Base-by-base conservation (phyloP, 1,140 invertebrate species). In the Saxidomus purpurata region DNA sequence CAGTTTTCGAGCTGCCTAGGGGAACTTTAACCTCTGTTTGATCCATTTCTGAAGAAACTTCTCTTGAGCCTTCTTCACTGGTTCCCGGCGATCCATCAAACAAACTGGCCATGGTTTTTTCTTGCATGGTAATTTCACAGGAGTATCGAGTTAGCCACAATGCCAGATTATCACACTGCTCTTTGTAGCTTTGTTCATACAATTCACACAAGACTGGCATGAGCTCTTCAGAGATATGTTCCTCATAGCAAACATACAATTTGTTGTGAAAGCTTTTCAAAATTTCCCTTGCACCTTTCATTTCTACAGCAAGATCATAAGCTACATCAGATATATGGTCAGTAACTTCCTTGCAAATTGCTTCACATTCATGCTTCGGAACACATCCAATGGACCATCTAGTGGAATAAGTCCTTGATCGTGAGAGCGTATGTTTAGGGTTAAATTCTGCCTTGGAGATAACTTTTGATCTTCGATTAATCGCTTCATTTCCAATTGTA, bases 161-260 rank as follows among this genome's bases (percentile, higher is more conserved):
- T 0, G 76, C 49, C 0, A 88, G 74, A 40, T 31, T 71, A 0
- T 52, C 40, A 81, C 86, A 88, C 43, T 88, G 86, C 6, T 49
- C 59, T 38, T 34, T 55, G 59, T 88, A 88, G 28, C 86, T 88
- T 40, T 71, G 17, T 38, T 88, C 86, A 88, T 88, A 88, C 13
- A 88, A 36, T 67, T 88, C 61, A 81, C 61, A 40, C 76, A 88
- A 31, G 3, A 81, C 22, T 34, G 86, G 86, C 86, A 88, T 80
- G 0, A 88, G 38, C 38, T 80, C 77, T 19, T 34, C 59, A 36
- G 86, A 80, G 25, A 88, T 77, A 71, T 88, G 59, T 25, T 88
- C 74, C 36, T 88, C 86, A 81, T 88, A 88, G 36, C 86, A 88
- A 69, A 81, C 71, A 49, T 88, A 88, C 15, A 88, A 52, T 22